Evolutionary conservation across 2,888 invertebrate genomes (phyloP).

Genomic region (Crocallis elinguaria): DNA sequence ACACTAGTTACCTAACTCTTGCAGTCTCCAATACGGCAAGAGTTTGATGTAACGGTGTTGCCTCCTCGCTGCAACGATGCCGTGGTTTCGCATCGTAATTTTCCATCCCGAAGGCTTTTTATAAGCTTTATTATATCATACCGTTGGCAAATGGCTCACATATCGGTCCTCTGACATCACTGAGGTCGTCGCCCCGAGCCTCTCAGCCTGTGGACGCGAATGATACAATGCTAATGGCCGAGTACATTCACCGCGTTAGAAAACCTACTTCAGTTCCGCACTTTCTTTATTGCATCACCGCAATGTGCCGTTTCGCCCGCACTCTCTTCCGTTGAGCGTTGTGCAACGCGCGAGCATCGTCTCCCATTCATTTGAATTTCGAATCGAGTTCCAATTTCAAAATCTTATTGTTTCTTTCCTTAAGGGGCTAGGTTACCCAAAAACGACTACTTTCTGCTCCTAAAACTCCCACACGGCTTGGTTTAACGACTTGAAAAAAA

Average conservation of each 20-base stretch:
- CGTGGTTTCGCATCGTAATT: constrained; percentile 61
- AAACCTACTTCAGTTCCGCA: constrained; percentile 83
- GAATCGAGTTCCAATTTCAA: constrained; percentile 62
- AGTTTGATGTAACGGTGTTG: constrained; percentile 67
- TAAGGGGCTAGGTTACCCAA: too few species aligned
- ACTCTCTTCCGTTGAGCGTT: constrained; percentile 79
- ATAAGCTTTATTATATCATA: constrained; percentile 53
- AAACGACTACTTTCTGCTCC: too few species aligned
- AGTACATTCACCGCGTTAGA: constrained; percentile 83
- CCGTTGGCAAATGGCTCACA: constrained; percentile 54
- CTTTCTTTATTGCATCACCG: constrained; percentile 83
- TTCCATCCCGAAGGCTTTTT: constrained; percentile 54
- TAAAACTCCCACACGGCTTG: too few species aligned
- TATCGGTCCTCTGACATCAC: constrained; percentile 64
- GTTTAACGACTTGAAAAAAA: too few species aligned
- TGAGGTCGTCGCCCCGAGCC: constrained; percentile 72
- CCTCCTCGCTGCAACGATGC: constrained; percentile 49
- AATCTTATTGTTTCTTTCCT: constrained; percentile 57
- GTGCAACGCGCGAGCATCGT: constrained; percentile 64
- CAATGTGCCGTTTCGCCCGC: constrained; percentile 74
- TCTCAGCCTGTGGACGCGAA: constrained; percentile 62
- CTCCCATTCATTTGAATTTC: constrained; percentile 58
- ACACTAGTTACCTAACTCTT: constrained; percentile 76
- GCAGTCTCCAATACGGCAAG: constrained; percentile 63
- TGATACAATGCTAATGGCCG: constrained; percentile 77